Evolutionary conservation across 2,888 invertebrate genomes (phyloP), one percentile per base, ranked within the genome.

Genomic region (Matsumyia berberina): DNA sequence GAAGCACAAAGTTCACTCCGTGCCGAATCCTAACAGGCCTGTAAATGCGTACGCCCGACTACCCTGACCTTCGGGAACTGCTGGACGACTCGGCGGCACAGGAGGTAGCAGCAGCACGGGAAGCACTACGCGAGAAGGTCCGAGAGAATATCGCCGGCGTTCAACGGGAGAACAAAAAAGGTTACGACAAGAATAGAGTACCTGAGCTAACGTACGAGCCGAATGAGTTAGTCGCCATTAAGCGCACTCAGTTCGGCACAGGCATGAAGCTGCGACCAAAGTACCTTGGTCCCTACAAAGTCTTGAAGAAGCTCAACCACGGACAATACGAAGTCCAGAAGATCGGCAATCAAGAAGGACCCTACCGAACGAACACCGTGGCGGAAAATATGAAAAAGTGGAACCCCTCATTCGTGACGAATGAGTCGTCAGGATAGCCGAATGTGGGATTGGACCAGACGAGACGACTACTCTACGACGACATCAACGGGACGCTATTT

Each of bases 391-490:
- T 78, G 72, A 86, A 86, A n/a, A 53, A 12, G 15, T 86, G 86
- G 73, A 39, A 53, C 9, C 39, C 29, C 6, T 67, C 58, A 76
- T 83, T 76, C 82, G 78, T 60, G 80, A 1, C 86, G 79, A 83
- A 86, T 76, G 70, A 37, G 8, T 2, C 5, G 46, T 62, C 86
- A 86, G 86, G 70, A 79, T 15, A 70, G 78, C 77, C 78, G 74
- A 67, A 12, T 39, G 24, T 24, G 24, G 24, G 24, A 24, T 24
- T 1, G 24, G 1, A 24, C 2, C 24, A 24, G 4, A 24, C 4
- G 24, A 24, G n/a, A n/a, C n/a, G n/a, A n/a, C n/a, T n/a, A n/a
- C n/a, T n/a, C n/a, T n/a, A 24, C 24, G 24, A 3, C 24, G 4
- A 24, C 24, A 24, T 24, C 1, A 24, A 24, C 24, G 24, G 4